Percentiles rank a stretch among this genome's conserved stretches.
phyloP scores from a whole-genome alignment of 2,113 vertebrate genomes.

The Erythrolamprus reginae region DNA sequence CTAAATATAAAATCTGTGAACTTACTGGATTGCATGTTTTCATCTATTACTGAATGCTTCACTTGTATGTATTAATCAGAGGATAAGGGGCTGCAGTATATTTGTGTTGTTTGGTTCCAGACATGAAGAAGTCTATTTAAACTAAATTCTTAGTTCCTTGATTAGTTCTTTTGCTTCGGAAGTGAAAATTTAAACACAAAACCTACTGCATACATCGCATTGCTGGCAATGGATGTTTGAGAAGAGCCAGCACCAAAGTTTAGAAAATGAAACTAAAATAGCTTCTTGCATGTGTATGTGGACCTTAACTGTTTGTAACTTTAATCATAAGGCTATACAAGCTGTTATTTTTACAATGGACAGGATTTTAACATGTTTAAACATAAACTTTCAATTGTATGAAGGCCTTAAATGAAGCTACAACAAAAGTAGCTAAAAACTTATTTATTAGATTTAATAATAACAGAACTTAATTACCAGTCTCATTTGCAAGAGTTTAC shows the following conservation, averaged over 20 bases:
- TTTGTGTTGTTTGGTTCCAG: conserved; percentile 60
- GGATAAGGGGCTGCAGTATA: conserved; percentile 61
- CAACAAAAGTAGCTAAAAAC: conserved; percentile 64
- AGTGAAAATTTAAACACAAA: background rate
- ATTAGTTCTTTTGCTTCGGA: background rate
- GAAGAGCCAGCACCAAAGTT: conserved; percentile 52
- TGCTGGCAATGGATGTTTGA: conserved; percentile 60
- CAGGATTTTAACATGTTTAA: conserved; percentile 70
- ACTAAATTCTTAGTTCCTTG: background rate
- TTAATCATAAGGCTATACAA: conserved; percentile 68
- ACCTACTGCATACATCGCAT: conserved; percentile 56
- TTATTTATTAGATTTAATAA: conserved; percentile 70
- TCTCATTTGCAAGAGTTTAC: conserved; percentile 63
- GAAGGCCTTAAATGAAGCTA: conserved; percentile 77
- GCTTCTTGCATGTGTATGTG: conserved; percentile 62
- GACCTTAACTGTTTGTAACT: conserved; percentile 62
- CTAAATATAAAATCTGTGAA: conserved; percentile 56
- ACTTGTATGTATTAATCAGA: conserved; percentile 73
- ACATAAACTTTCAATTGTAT: conserved; percentile 67
- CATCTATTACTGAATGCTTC: conserved; percentile 63
- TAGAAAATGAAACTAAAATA: conserved; percentile 54
- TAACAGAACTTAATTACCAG: conserved; percentile 60
- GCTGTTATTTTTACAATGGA: conserved; percentile 73
- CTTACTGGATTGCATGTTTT: conserved; percentile 75
- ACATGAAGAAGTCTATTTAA: conserved; percentile 37